Base-by-base conservation (phyloP, 2,113 vertebrate species). In the Pseudorasbora parva region DNA sequence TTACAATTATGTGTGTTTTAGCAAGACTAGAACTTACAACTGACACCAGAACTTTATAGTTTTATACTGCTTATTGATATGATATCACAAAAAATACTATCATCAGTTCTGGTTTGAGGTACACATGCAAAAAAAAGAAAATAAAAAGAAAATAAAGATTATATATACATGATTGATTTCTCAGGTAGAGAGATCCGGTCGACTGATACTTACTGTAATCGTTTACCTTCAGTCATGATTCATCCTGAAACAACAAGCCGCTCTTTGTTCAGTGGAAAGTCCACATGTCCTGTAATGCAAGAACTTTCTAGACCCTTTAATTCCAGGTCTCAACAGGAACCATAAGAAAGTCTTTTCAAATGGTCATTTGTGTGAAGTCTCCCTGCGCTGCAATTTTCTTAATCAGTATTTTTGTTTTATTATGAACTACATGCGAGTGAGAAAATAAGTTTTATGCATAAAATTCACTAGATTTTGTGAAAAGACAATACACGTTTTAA, bases 191-290 rank as follows among this genome's bases (percentile, higher is more conserved):
- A 62, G n/a, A 78, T 62, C 76, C 41, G 15, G n/a, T 25, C 0
- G n/a, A 78, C 57, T 78, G 54, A 25, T 45, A 59, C 23, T 64
- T 79, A 79, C 54, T 60, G 75, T 43, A 78, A 75, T 23, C 4
- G 77, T 64, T 79, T 79, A 64, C 41, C 15, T 2, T 57, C 51
- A 37, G 75, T 68, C 11, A 80, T 68, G 78, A 68, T 66, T 80
- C 78, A 80, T 37, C 49, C 37, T 57, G 11, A 41, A 77, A 47
- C 59, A 79, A 64, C 77, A 51, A 15, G 37, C 3, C 1, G 45
- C 25, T 80, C 60, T 80, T 80, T 80, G 78, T 80, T 68, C 43
- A 66, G 78, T 45, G n/a, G 45, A 66, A 68, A n/a, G 27, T 68
- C 78, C 43, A 80, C 43, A 45, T 12, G 60, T 51, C 43, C 41